phyloP scores from a whole-genome alignment of 35 echinoderm and acorn worm genomes.

The Apostichopus japonicus region DNA sequence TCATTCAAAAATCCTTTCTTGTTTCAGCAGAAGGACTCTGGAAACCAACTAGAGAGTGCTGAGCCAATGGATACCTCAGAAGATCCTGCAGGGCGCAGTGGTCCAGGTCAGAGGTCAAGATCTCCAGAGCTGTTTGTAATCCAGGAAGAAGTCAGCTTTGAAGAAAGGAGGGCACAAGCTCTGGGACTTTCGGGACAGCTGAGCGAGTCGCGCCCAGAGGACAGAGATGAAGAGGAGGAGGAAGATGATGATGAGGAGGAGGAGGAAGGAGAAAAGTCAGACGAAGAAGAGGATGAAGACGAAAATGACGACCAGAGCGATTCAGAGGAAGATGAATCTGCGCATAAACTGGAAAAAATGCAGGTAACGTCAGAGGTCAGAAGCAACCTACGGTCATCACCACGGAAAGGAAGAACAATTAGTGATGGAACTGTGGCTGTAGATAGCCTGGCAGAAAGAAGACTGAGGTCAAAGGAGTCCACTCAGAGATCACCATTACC shows the following conservation, averaged over 20 bases:
- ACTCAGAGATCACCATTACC: neutral
- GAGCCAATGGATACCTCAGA: constrained; percentile 29
- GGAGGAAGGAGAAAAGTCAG: no score
- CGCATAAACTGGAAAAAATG: neutral
- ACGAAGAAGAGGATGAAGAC: neutral
- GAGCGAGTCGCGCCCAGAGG: neutral
- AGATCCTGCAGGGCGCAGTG: neutral
- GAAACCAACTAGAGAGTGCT: neutral
- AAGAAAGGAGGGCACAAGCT: neutral
- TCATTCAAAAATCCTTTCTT: no score
- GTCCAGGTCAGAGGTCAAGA: neutral
- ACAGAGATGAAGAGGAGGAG: neutral
- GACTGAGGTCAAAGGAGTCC: no score
- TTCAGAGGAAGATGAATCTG: neutral
- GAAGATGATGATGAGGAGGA: neutral
- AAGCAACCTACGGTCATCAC: neutral
- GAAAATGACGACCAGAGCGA: neutral
- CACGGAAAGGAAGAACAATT: no score
- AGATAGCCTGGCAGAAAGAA: no score
- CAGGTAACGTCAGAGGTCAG: neutral
- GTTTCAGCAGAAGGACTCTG: neutral
- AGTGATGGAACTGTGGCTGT: no score
- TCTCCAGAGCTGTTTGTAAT: constrained; percentile 15
- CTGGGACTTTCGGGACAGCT: neutral
- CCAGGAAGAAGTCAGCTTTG: constrained; percentile 9